These are phyloP conservation scores for Nycteola revayana DNA, from an alignment of 2,888 invertebrate species.

Conservation along the genomic window DNA sequence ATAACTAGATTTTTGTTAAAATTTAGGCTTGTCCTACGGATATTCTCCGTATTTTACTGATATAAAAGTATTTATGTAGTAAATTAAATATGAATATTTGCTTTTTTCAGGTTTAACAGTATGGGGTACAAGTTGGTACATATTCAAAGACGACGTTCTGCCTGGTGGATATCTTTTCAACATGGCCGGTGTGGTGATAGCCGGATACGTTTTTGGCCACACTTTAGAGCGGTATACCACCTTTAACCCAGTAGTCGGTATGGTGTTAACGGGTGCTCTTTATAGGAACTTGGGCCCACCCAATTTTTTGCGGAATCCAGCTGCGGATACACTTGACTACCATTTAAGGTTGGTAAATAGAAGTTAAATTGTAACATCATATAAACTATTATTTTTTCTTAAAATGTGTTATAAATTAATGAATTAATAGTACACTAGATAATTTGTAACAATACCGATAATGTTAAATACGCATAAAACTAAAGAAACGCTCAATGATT, in stretches of 20 bases:
- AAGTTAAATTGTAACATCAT: background rate
- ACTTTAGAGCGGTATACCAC: constrained; percentile 67
- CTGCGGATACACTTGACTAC: constrained; percentile 61
- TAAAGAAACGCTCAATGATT: too few relatives aligned
- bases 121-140: constrained; percentile 67
- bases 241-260: constrained; percentile 65
- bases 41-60: too few relatives aligned
- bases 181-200: constrained; percentile 55
- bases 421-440: too few relatives aligned
- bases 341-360: constrained; percentile 64
- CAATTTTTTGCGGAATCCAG: constrained; percentile 56
- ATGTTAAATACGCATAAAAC: too few relatives aligned
- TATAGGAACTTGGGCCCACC: constrained; percentile 59
- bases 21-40: too few relatives aligned
- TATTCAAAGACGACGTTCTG: constrained; percentile 51
- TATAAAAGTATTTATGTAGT: too few relatives aligned
- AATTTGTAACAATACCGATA: too few relatives aligned
- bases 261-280: constrained; percentile 67
- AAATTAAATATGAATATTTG: too few relatives aligned
- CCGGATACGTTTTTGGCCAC: constrained; percentile 66
- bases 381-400: too few relatives aligned
- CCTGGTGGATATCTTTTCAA: constrained; percentile 62
- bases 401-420: too few relatives aligned
- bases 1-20: too few relatives aligned
- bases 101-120: constrained; percentile 60